Base-by-base conservation (phyloP, 30 jellyfish, hydroid and myxozoan species). In the Aurelia sp. region DNA sequence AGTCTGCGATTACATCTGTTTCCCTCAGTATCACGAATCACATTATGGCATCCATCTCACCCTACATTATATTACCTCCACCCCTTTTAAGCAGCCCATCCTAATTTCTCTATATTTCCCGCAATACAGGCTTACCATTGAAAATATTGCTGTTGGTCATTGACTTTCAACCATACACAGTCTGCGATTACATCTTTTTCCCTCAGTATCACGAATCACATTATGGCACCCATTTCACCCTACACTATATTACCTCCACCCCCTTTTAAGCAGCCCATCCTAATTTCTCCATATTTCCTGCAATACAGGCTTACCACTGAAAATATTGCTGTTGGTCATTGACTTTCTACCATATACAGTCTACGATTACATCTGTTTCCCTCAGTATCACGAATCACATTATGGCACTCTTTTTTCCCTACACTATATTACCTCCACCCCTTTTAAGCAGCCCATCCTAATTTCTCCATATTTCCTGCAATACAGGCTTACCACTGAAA, bases 151-250 rank as follows among this genome's bases (percentile, higher is more conserved):
- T n/a, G n/a, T n/a, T n/a, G n/a, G 73, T 16, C 31, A 16, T 63
- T 33, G 73, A 63, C 31, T 63, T 63, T n/a, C 33, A 33, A 17
- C 73, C 73, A n/a, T 63, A 63, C 33, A 19, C 27, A 19, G 47
- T 63, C 33, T 63, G n/a, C n/a, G n/a, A n/a, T n/a, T n/a, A 63
- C 2, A 63, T 63, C 21, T 40, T 63, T 9, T 63, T 63, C 33
- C 38, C 31, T 10, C 73, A 63, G 47, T 63, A 63, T 38, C 73
- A n/a, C n/a, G n/a, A n/a, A n/a, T n/a, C n/a, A n/a, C n/a, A n/a
- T 41, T 63, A 63, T 63, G 74, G 74, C 74, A 63, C 11, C 7
- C 16, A 35, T 19, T 40, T 63, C 31, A 41, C 18, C 31, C 74
- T 63, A 17, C 21, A 63, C 74, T 63, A 6, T 40, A 63, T 63